Evolutionary conservation across 2,113 vertebrate species (phyloP).

Genomic region (Paratilapia polleni): DNA sequence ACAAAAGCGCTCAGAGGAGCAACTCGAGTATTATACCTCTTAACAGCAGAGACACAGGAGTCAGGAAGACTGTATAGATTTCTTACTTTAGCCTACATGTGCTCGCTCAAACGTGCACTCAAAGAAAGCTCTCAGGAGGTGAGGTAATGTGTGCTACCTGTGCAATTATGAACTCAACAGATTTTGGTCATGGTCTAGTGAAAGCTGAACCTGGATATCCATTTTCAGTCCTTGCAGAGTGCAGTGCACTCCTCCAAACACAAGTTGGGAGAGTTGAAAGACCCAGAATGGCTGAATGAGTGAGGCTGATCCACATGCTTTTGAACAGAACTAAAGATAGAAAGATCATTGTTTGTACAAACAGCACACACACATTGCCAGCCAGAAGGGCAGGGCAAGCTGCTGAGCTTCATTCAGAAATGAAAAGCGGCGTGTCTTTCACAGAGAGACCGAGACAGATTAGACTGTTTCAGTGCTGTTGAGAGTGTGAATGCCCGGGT

Average conservation of each 20-base stretch:
- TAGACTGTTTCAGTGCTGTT: neutral
- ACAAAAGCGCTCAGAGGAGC: conserved; percentile 63
- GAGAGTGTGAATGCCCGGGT: conserved; percentile 7
- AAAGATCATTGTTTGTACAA: conserved; percentile 53
- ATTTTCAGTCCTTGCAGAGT: conserved; percentile 47
- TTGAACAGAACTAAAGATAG: conserved; percentile 54
- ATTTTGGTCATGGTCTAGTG: conserved; percentile 68
- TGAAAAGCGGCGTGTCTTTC: conserved; percentile 15
- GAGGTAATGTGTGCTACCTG: conserved; percentile 68
- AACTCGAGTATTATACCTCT: conserved; percentile 43
- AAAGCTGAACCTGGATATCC: conserved; percentile 64
- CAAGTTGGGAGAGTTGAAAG: conserved; percentile 39
- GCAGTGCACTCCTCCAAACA: conserved; percentile 13
- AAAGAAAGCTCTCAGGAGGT: conserved; percentile 39
- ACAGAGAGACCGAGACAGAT: neutral
- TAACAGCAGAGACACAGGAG: conserved; percentile 40
- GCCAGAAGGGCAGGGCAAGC: conserved; percentile 30
- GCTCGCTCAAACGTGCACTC: neutral
- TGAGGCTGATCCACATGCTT: conserved; percentile 41
- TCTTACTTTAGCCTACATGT: neutral
- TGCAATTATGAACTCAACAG: conserved; percentile 70
- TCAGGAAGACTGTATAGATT: conserved; percentile 11
- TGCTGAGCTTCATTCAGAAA: conserved; percentile 17
- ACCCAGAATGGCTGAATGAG: conserved; percentile 44
- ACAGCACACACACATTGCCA: neutral